Base-by-base conservation (phyloP, 64 coral and sea anemone genomes). In the Trachythela sp. region DNA sequence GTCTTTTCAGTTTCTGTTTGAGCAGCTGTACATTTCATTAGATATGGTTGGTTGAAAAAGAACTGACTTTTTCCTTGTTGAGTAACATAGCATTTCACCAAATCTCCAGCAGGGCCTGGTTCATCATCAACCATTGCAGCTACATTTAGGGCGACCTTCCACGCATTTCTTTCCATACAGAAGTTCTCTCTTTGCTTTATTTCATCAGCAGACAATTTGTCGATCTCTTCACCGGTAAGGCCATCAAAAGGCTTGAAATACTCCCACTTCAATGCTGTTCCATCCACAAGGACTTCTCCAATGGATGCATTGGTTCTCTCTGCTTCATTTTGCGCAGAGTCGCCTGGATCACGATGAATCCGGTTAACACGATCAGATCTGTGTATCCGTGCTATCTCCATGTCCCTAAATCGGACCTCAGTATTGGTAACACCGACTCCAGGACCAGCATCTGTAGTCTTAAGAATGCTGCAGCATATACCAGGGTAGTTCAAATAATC, bases 131-230 rank as follows among this genome's bases (percentile, higher is more conserved):
- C 76, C 26, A 48, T 89, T 71, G 49, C 38, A 85, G 77, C 9
- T 84, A 90, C 88, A 26, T 84, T 43, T 59, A 27, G 17, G 58
- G 89, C 75, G 4, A 90, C 89, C 54, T 39, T 90, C 89, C 89
- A 90, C 29, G 89, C 80, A 84, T 90, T 90, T 84, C 37, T 90
- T 85, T 90, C 89, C 87, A 85, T 90, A 48, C 89, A 90, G 24
- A 56, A 22, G 83, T 90, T 38, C 58, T 85, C 89, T 90, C 36
- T 22, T 90, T 39, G n/a, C n/a, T n/a, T n/a, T n/a, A n/a, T n/a
- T n/a, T 84, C 75, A 29, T 42, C 84, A 27, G 58, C 43, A 56
- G 89, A 90, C 17, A 90, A 42, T 35, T 84, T 64, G 1, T 90
- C 58, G 49, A 90, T 32, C 58, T 90, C 89, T 56, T 90, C 89